Evolutionary conservation across 2,113 vertebrate genomes (phyloP).

Genomic region (Brachionichthys hirsutus): DNA sequence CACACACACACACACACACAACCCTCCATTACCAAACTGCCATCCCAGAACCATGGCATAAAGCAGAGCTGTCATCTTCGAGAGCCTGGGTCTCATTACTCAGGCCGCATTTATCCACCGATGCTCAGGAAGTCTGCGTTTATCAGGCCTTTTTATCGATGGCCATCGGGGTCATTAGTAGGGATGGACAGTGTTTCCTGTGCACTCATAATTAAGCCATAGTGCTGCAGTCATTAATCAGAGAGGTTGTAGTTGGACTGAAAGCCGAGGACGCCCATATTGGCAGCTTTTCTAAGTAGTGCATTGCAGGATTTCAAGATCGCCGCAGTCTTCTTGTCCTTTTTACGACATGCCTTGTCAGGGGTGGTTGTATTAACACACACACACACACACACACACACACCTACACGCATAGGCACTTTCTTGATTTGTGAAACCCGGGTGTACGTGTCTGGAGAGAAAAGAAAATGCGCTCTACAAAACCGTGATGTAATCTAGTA

Average conservation of each 20-base stretch:
- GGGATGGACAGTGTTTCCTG: slow-evolving; percentile 76
- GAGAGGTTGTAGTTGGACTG: slow-evolving; percentile 60
- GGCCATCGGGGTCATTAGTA: slow-evolving; percentile 70
- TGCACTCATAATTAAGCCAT: slow-evolving; percentile 75
- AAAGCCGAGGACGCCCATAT: slow-evolving; percentile 42
- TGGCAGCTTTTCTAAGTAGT: slow-evolving; percentile 19
- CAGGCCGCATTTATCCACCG: slow-evolving; percentile 67
- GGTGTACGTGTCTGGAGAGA: slow-evolving; percentile 9
- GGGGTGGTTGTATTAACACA: slow-evolving; percentile 1
- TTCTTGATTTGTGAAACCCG: slow-evolving; percentile 35
- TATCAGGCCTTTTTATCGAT: slow-evolving; percentile 81
- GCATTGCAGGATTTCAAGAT: slow-evolving; percentile 29
- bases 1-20: slow-evolving; percentile 6
- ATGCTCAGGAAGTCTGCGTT: slow-evolving; percentile 71
- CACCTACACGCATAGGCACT: neutral
- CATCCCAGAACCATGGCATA: slow-evolving; percentile 52
- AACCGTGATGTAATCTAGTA: slow-evolving; percentile 37
- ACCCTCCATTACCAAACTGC: slow-evolving; percentile 3
- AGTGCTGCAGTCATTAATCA: slow-evolving; percentile 56
- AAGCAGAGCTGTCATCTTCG: slow-evolving; percentile 70
- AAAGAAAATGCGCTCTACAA: slow-evolving; percentile 34
- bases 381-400: neutral
- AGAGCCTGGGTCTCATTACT: slow-evolving; percentile 70
- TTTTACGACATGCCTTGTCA: slow-evolving; percentile 36
- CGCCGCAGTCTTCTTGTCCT: slow-evolving; percentile 11